Conservation (phyloP, 2,797 vertebrate species). For the Eulemur albifrons region DNA sequence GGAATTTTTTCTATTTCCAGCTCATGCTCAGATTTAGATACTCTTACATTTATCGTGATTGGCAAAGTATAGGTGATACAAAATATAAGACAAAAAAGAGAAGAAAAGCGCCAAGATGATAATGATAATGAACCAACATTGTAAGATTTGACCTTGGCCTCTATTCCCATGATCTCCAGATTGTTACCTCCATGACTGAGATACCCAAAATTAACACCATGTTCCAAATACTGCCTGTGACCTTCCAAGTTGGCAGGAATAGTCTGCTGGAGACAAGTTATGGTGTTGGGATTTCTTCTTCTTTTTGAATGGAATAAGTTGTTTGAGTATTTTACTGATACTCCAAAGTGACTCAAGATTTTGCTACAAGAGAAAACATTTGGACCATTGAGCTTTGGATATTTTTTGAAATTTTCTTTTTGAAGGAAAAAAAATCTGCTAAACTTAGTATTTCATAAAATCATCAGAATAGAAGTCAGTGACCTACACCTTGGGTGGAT, state of each 20-base stretch:
- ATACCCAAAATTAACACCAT: not conserved
- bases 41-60: not conserved
- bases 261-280: not conserved
- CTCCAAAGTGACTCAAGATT: not conserved
- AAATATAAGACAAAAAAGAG: not conserved
- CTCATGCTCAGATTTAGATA: not conserved
- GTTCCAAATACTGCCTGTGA: not conserved
- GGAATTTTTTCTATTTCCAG: not conserved
- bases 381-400: not conserved
- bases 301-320: not conserved
- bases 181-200: not conserved
- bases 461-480: not conserved
- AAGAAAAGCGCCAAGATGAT: not conserved
- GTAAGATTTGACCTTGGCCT: not conserved
- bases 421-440: not conserved
- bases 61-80: not conserved
- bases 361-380: slow-evolving; percentile 29
- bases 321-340: not conserved
- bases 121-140: not conserved
- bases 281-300: not conserved
- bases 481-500: not conserved
- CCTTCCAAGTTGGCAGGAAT: not conserved
- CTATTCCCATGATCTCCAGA: not conserved
- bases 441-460: slow-evolving; percentile 42
- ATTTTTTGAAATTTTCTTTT: slow-evolving; percentile 35